Conservation (phyloP, 2,797 vertebrate species). For the Brotula barbata region DNA sequence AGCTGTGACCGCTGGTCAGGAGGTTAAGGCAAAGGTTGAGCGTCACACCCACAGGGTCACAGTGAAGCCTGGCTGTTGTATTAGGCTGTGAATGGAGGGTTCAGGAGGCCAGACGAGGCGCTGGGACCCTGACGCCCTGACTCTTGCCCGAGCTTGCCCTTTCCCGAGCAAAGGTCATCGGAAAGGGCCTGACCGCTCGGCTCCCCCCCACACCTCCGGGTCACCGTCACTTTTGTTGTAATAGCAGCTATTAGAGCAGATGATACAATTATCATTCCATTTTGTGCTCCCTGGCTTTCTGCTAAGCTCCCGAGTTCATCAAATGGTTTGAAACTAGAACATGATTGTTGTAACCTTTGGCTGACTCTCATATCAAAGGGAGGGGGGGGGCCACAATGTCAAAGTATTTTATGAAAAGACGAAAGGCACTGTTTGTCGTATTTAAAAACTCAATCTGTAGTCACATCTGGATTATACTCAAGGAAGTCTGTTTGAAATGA, state of each 20-base stretch:
- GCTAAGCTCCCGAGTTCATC: conserved; percentile 63
- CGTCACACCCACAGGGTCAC: conserved; percentile 82
- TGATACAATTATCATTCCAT: conserved; percentile 74
- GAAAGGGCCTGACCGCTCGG: conserved; percentile 34
- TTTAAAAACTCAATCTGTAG: not conserved
- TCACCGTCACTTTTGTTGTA: conserved; percentile 69
- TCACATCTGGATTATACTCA: not conserved
- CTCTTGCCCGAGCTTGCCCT: conserved; percentile 70
- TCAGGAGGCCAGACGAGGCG: conserved; percentile 72
- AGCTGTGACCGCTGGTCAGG: conserved; percentile 78
- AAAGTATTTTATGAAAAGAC: conserved; percentile 13
- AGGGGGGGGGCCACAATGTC: conserved; percentile 24
- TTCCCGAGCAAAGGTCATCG: conserved; percentile 68
- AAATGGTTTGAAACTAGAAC: conserved; percentile 57
- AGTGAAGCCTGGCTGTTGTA: conserved; percentile 72
- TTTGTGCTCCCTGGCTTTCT: conserved; percentile 45
- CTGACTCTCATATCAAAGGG: conserved; percentile 56
- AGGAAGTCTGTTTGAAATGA: not conserved
- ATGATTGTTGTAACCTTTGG: conserved; percentile 61
- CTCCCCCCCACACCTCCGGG: conserved; percentile 52
- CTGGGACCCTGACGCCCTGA: conserved; percentile 66
- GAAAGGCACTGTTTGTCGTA: conserved; percentile 6
- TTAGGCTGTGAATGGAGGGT: conserved; percentile 76
- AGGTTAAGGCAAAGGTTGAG: conserved; percentile 83
- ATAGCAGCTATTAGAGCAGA: conserved; percentile 70